Evolutionary conservation across 30 jellyfish, hydroid and myxozoan genomes (phyloP).

Genomic region (Cassiopea xamachana): DNA sequence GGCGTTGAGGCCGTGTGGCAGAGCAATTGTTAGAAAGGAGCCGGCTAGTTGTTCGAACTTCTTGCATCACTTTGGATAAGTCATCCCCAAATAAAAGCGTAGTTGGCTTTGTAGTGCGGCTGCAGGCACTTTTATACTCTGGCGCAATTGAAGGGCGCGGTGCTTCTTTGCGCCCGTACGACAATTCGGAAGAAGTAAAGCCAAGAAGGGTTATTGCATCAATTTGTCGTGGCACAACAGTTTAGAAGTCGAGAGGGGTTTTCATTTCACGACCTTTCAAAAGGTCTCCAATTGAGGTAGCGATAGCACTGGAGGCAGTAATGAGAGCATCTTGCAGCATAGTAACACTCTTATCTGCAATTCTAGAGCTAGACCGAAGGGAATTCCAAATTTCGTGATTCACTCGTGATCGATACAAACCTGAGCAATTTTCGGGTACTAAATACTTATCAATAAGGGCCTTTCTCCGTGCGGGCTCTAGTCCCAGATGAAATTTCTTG

Average conservation of each 20-base stretch:
- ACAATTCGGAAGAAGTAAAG: background rate
- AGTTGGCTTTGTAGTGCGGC: conserved; percentile 11
- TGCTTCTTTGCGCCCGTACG: conserved; percentile 23
- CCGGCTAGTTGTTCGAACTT: background rate
- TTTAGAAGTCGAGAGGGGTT: conserved; percentile 13
- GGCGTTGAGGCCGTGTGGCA: background rate
- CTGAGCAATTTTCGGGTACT: conserved; percentile 29
- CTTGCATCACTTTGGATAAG: conserved; percentile 30
- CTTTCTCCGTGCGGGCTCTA: conserved; percentile 24
- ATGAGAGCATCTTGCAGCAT: conserved; percentile 23
- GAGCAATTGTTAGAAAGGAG: background rate
- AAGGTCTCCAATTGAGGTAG: conserved; percentile 6
- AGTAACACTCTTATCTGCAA: background rate
- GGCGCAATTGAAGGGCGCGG: conserved; percentile 7
- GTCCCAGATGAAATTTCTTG: conserved; percentile 23
- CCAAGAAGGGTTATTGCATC: conserved; percentile 37
- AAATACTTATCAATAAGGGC: background rate
- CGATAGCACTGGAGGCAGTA: conserved; percentile 38
- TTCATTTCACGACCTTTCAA: background rate
- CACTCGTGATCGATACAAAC: conserved; percentile 16
- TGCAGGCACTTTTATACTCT: conserved; percentile 18
- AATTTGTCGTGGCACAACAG: conserved; percentile 6
- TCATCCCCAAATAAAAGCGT: conserved; percentile 42
- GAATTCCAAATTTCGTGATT: conserved; percentile 13
- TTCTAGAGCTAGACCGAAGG: background rate